Evolutionary conservation across 2,888 invertebrate species (phyloP).

Genomic region (Dyspetes luteomarginatus): DNA sequence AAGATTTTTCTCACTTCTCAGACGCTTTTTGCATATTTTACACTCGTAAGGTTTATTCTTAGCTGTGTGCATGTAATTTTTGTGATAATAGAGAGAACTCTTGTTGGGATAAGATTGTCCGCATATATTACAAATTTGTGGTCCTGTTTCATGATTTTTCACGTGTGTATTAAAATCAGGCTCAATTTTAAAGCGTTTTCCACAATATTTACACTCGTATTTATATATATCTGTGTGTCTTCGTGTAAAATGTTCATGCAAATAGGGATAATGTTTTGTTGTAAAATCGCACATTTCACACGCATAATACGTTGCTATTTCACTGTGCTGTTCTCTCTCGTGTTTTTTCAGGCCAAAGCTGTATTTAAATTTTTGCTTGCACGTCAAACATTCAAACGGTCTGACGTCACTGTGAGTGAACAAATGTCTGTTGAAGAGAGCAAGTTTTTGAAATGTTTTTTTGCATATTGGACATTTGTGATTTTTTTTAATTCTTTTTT

Average conservation of each 20-base stretch:
- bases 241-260: conserved; percentile 51
- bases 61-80: conserved; percentile 36
- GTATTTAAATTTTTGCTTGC: conserved; percentile 45
- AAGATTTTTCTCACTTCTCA: neutral
- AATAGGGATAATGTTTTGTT: conserved; percentile 43
- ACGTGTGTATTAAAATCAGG: conserved; percentile 53
- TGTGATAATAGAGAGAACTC: conserved; percentile 52
- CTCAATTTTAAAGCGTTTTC: conserved; percentile 45
- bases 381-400: conserved; percentile 38
- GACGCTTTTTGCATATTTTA: conserved; percentile 40
- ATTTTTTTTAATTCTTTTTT: neutral
- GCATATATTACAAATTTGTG: conserved; percentile 55
- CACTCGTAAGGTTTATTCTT: conserved; percentile 44
- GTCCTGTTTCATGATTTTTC: conserved; percentile 42
- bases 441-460: neutral
- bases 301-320: conserved; percentile 24
- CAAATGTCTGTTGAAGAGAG: conserved; percentile 31
- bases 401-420: conserved; percentile 33
- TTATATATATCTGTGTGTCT: conserved; percentile 41
- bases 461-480: conserved; percentile 3
- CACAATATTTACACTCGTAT: conserved; percentile 53
- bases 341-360: conserved; percentile 52
- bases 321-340: conserved; percentile 48
- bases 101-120: conserved; percentile 45
- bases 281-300: conserved; percentile 41